phyloP scores from a whole-genome alignment of 35 echinoderm and acorn worm species.

The Apostichopus californicus region DNA sequence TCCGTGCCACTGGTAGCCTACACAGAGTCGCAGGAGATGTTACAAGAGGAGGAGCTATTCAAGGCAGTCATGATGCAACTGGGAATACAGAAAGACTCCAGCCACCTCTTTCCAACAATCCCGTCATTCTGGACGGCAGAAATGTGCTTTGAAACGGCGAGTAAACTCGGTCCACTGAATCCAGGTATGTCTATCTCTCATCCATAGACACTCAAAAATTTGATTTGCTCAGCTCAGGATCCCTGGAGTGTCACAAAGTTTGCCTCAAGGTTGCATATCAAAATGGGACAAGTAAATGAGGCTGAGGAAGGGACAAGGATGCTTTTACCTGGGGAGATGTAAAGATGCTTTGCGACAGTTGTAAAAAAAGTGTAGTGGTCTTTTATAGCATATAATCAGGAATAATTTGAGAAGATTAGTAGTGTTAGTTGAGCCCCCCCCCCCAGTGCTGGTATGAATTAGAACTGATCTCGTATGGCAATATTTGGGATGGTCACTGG shows the following conservation, averaged over 20 bases:
- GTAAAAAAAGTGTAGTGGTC: too few species aligned
- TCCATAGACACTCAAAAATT: neutral
- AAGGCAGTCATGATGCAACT: constrained; percentile 46
- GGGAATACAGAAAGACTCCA: constrained; percentile 67
- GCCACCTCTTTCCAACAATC: constrained; percentile 59
- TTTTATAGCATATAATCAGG: too few species aligned
- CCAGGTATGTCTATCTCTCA: neutral
- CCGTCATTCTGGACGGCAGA: constrained; percentile 84
- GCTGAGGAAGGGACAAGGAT: neutral
- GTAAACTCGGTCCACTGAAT: constrained; percentile 50
- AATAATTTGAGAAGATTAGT: too few species aligned
- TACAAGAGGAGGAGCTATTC: constrained; percentile 47
- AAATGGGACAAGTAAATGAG: neutral
- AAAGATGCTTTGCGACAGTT: too few species aligned
- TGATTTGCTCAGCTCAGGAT: neutral
- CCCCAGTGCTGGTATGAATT: too few species aligned
- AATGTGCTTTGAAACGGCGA: constrained; percentile 78
- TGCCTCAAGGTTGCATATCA: neutral
- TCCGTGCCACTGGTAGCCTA: constrained; percentile 82
- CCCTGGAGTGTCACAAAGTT: neutral
- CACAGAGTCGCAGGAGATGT: constrained; percentile 47
- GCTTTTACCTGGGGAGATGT: too few species aligned
- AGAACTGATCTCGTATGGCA: too few species aligned
- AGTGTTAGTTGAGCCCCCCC: too few species aligned
- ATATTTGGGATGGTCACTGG: too few species aligned